phyloP scores from a whole-genome alignment of 2,888 invertebrate genomes.

The Drosophila suboccidentalis region DNA sequence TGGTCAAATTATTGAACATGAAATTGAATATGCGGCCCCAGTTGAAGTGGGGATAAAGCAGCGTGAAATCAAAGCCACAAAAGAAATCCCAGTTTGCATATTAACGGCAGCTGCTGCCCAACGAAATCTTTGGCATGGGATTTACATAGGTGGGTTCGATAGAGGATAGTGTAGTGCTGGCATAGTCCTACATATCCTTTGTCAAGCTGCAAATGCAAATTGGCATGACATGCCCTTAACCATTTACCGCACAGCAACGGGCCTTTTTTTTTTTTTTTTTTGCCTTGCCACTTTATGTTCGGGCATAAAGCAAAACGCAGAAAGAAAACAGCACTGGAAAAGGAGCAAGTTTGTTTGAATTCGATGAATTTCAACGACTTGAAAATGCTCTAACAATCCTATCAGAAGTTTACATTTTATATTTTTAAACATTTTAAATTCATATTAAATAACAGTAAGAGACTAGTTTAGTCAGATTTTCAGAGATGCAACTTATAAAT shows the following conservation, averaged over 20 bases:
- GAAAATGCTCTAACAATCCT: constrained; percentile 21
- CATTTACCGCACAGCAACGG: constrained; percentile 58
- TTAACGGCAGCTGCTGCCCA: constrained; percentile 74
- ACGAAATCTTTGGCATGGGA: constrained; percentile 29
- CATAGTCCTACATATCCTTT: constrained; percentile 72
- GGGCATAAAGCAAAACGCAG: constrained; percentile 75
- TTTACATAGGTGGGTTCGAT: constrained; percentile 6
- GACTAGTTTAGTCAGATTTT: not conserved
- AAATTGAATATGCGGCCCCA: constrained; percentile 68
- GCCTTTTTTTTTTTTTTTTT: constrained; percentile 19
- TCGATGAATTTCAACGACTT: not conserved
- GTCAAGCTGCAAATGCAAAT: constrained; percentile 79
- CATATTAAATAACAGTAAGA: not conserved
- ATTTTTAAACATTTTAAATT: not conserved
- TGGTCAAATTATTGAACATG: constrained; percentile 72
- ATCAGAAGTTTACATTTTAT: too few relatives aligned
- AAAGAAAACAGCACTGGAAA: constrained; percentile 67
- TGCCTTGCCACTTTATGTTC: constrained; percentile 37
- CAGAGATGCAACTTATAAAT: too few relatives aligned
- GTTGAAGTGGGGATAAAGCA: constrained; percentile 18
- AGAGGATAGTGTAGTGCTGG: constrained; percentile 22
- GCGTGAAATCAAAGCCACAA: constrained; percentile 76
- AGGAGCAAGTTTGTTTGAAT: constrained; percentile 31
- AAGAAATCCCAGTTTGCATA: constrained; percentile 79
- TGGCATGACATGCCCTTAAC: constrained; percentile 80